Evolutionary conservation across 2,113 vertebrate species (phyloP).

Genomic region (Falcunculus frontatus): DNA sequence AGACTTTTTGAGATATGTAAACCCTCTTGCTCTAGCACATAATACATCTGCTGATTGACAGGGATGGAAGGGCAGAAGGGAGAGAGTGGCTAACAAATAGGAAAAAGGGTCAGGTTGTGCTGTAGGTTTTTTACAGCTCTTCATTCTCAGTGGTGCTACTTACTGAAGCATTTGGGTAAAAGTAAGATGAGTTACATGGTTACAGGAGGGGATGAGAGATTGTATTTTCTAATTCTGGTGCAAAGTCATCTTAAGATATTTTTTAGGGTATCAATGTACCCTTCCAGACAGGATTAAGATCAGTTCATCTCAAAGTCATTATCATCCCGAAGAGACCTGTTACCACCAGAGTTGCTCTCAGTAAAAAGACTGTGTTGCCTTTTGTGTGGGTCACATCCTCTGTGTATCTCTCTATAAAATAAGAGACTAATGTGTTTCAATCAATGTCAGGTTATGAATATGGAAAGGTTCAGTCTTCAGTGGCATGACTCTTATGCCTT

Average conservation of each 20-base stretch:
- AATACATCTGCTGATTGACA: neutral
- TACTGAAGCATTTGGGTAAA: neutral
- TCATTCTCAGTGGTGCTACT: neutral
- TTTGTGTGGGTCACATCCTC: neutral
- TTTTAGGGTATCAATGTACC: neutral
- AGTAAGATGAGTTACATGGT: neutral
- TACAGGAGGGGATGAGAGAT: rapidly evolving
- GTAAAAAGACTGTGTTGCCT: neutral
- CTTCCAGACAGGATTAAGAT: neutral
- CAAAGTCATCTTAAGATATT: neutral
- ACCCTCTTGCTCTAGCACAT: neutral
- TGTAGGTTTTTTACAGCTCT: neutral
- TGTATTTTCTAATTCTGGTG: neutral
- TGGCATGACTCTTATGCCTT: neutral
- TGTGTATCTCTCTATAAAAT: neutral
- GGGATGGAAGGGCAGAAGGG: neutral
- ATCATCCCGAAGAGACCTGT: neutral
- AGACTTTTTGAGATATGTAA: neutral
- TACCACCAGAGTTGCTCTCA: neutral
- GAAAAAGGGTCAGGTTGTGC: neutral
- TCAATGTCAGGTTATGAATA: neutral
- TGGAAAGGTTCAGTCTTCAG: neutral
- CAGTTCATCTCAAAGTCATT: neutral
- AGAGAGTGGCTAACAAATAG: neutral
- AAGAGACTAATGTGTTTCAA: neutral